A percentile compares a stretch with the other conserved stretches of the same genome.
Evolutionary conservation across 2,888 invertebrate species (phyloP).

Genomic region (Platerodrilus igneus): DNA sequence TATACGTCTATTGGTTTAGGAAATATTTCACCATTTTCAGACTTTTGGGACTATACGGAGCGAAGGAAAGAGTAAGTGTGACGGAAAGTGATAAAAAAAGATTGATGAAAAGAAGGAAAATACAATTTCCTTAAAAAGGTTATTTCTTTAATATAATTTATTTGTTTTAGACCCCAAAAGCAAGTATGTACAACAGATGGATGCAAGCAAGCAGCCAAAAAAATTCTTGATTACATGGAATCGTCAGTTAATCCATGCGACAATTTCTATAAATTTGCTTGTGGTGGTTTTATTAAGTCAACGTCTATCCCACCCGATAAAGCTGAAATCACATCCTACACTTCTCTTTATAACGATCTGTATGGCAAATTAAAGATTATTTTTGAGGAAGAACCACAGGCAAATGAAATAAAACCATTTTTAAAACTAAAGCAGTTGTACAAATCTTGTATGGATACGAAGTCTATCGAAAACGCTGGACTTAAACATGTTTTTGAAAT

Average conservation of each 20-base stretch:
- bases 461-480: slow-evolving; percentile 74
- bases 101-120: too few relatives aligned
- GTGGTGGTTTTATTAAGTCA: slow-evolving; percentile 67
- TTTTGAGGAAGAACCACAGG: slow-evolving; percentile 59
- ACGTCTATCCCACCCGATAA: slow-evolving; percentile 78
- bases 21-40: too few relatives aligned
- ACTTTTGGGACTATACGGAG: too few relatives aligned
- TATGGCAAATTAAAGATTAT: slow-evolving; percentile 66
- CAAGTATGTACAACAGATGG: slow-evolving; percentile 53
- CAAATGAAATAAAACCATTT: slow-evolving; percentile 64
- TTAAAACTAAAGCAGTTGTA: slow-evolving; percentile 76
- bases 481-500: slow-evolving; percentile 66
- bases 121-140: too few relatives aligned
- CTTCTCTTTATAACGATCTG: slow-evolving; percentile 66
- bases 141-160: too few relatives aligned
- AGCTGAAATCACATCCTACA: slow-evolving; percentile 70
- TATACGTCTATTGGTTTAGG: too few relatives aligned
- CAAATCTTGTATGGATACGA: slow-evolving; percentile 82
- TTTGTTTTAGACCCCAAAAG: too few relatives aligned
- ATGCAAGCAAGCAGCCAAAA: slow-evolving; percentile 77
- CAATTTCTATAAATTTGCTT: slow-evolving; percentile 76
- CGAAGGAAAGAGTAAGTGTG: too few relatives aligned
- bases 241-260: slow-evolving; percentile 69
- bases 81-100: too few relatives aligned
- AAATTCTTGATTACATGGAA: slow-evolving; percentile 67